These are phyloP conservation scores for Lasaia peninsularis DNA, from an alignment of 1,140 invertebrate species.

Conservation along the genomic window DNA sequence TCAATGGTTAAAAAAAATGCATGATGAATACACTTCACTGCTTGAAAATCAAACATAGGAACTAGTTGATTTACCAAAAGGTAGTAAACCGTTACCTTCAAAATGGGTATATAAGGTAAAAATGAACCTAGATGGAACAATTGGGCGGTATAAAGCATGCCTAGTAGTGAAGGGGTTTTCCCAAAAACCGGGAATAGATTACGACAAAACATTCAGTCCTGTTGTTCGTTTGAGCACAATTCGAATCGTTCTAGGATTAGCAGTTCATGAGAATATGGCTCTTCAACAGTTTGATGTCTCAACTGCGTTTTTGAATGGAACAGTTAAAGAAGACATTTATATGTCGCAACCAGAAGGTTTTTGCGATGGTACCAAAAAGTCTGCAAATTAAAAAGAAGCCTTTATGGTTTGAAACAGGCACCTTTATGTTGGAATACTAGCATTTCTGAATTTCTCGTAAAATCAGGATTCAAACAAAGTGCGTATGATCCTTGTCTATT, in stretches of 20 bases:
- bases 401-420: slow-evolving; percentile 23
- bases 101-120: slow-evolving; percentile 22
- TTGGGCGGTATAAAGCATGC: slow-evolving; percentile 13
- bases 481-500: slow-evolving; percentile 17
- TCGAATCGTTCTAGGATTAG: slow-evolving; percentile 15
- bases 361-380: slow-evolving; percentile 7
- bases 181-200: slow-evolving; percentile 16
- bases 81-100: slow-evolving; percentile 16
- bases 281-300: slow-evolving; percentile 20
- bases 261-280: neutral
- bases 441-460: slow-evolving; percentile 8
- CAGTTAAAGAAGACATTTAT: slow-evolving; percentile 16
- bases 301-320: slow-evolving; percentile 19
- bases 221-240: slow-evolving; percentile 15
- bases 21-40: slow-evolving; percentile 20
- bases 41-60: slow-evolving; percentile 17
- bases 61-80: slow-evolving; percentile 14
- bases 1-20: slow-evolving; percentile 14
- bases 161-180: slow-evolving; percentile 16
- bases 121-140: slow-evolving; percentile 11
- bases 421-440: slow-evolving; percentile 16
- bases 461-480: slow-evolving; percentile 15
- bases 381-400: slow-evolving; percentile 16
- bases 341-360: slow-evolving; percentile 19
- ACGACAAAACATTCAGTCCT: slow-evolving; percentile 16